Evolutionary conservation across 1,140 invertebrate genomes (phyloP).

Genomic region (Galendromus occidentalis): DNA sequence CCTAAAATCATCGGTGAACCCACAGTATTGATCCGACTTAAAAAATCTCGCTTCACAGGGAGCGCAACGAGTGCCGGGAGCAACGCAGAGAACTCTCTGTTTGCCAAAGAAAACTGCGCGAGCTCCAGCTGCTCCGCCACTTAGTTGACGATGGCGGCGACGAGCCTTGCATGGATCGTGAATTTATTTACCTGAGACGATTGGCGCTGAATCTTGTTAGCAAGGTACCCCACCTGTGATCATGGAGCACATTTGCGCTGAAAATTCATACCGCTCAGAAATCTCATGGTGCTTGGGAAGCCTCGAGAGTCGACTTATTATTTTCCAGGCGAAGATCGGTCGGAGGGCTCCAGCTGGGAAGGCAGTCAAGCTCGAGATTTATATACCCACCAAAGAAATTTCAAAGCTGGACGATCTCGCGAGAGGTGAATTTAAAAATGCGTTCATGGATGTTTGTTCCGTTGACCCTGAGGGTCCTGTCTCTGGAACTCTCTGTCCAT

Average conservation of each 20-base stretch:
- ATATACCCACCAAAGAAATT: not conserved
- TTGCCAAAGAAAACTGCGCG: not conserved
- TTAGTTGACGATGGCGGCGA: not conserved
- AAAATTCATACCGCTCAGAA: no score
- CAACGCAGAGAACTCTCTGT: not conserved
- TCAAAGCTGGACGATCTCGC: not conserved
- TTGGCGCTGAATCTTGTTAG: not conserved
- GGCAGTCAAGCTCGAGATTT: not conserved
- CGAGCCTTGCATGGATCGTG: not conserved
- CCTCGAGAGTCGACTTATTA: not conserved
- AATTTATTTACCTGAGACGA: not conserved
- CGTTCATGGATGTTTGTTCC: no score
- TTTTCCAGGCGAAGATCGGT: not conserved
- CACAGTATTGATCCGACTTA: no score
- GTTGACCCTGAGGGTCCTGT: no score
- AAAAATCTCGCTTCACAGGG: not conserved
- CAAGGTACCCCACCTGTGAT: not conserved
- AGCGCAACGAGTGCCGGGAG: slow-evolving; percentile 2
- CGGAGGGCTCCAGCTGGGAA: not conserved
- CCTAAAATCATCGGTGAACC: no score
- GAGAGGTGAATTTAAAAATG: not conserved
- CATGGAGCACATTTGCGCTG: no score
- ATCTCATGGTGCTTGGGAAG: not conserved
- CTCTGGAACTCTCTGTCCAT: no score
- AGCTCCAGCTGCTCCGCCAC: not conserved